These are phyloP conservation scores for Lepus americanus DNA, from an alignment of 2,113 vertebrate genomes.

Conservation along the genomic window DNA sequence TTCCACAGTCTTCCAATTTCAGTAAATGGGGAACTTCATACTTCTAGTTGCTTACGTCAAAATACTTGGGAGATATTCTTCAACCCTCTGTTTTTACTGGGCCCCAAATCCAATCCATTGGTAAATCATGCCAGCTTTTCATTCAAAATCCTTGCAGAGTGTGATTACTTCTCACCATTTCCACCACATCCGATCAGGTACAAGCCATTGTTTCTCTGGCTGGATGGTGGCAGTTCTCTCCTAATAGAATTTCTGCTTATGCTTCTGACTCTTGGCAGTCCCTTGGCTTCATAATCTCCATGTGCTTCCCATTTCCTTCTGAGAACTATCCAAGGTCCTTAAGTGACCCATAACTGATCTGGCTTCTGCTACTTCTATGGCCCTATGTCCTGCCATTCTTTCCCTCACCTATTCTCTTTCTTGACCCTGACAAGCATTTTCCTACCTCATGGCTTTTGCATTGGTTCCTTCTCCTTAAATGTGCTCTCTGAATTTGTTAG, in stretches of 20 bases:
- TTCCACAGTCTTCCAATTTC: neutral
- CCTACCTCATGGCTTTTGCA: neutral
- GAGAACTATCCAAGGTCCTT: neutral
- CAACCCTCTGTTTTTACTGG: neutral
- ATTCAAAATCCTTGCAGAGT: neutral
- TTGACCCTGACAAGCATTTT: neutral
- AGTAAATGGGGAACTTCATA: neutral
- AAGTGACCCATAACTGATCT: neutral
- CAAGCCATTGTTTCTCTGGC: neutral
- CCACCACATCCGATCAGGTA: neutral
- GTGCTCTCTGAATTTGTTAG: neutral
- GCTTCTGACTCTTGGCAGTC: neutral
- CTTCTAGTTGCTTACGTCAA: neutral
- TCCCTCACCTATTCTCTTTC: accelerated
- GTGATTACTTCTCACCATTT: neutral
- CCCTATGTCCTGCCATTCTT: neutral
- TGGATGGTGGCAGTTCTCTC: neutral
- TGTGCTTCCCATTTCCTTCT: neutral
- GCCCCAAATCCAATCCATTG: neutral
- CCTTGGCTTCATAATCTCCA: neutral
- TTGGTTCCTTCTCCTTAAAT: neutral
- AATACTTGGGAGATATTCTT: neutral
- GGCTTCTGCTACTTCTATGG: neutral
- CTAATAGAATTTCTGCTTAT: neutral
- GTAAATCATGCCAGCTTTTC: neutral